phyloP scores from a whole-genome alignment of 2,113 vertebrate species.

The Rhynchomys soricoides region DNA sequence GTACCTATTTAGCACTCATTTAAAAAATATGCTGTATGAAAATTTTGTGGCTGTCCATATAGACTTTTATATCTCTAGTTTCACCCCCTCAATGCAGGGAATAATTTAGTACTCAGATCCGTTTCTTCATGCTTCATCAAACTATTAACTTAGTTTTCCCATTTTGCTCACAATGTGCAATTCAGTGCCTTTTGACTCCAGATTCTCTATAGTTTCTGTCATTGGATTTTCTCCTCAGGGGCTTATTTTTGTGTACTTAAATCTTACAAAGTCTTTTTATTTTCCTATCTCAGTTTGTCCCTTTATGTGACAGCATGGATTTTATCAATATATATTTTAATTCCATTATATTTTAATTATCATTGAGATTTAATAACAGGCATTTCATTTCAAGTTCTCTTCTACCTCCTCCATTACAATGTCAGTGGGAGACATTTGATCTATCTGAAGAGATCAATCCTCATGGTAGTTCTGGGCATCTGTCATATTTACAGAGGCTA shows the following conservation, averaged over 20 bases:
- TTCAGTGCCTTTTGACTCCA: background rate
- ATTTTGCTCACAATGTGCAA: background rate
- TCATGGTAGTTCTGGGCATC: background rate
- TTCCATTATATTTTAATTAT: conserved; percentile 1
- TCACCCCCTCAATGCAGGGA: background rate
- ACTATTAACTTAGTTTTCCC: background rate
- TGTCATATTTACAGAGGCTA: background rate
- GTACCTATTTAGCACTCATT: background rate
- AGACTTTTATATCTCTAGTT: background rate
- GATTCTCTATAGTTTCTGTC: background rate
- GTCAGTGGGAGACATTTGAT: background rate
- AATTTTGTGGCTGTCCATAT: background rate
- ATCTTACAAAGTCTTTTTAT: background rate
- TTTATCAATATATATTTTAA: conserved; percentile 1
- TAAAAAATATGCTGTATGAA: background rate
- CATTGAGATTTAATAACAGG: background rate
- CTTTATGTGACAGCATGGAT: background rate
- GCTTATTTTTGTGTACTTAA: conserved; percentile 22
- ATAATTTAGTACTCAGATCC: background rate
- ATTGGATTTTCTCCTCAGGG: background rate
- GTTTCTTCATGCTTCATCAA: background rate
- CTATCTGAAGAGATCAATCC: background rate
- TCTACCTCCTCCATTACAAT: background rate
- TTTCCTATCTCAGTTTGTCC: background rate
- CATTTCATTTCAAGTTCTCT: conserved; percentile 4